Evolutionary conservation across 2,888 invertebrate genomes (phyloP).

Genomic region (Clanis bilineata): DNA sequence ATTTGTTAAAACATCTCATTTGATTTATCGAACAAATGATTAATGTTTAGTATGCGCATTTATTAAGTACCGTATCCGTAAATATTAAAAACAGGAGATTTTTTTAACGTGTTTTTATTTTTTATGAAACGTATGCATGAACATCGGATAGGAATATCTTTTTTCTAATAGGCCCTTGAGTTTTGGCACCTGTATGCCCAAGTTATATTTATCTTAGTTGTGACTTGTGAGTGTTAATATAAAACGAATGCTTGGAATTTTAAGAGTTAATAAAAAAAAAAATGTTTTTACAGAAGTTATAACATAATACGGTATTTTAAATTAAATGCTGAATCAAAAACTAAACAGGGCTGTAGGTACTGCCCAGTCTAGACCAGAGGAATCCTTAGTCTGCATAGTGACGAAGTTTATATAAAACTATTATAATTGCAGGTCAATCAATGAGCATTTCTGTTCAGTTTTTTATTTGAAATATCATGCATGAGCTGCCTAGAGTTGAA

Average conservation of each 20-base stretch:
- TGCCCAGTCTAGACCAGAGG: no score
- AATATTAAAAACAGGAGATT: not conserved
- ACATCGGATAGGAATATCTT: not conserved
- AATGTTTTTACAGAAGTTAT: no score
- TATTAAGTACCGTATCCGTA: not conserved
- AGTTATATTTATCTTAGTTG: not conserved
- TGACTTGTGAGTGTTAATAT: not conserved
- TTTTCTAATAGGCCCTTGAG: not conserved
- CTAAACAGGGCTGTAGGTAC: no score
- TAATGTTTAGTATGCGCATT: constrained; percentile 6
- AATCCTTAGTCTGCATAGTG: no score
- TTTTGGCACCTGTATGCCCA: not conserved
- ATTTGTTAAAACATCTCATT: not conserved
- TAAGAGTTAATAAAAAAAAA: no score
- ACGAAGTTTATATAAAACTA: no score
- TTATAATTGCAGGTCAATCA: no score
- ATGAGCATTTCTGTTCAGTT: no score
- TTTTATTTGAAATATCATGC: no score
- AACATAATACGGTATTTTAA: no score
- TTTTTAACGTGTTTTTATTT: not conserved
- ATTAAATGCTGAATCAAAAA: no score
- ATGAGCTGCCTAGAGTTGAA: no score
- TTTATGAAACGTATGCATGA: not conserved
- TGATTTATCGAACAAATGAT: constrained; percentile 10
- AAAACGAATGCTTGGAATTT: not conserved